A percentile compares a stretch with the other conserved stretches of the same genome.
phyloP scores from a whole-genome alignment of 2,888 invertebrate genomes.

The Dendrolimus houi region DNA sequence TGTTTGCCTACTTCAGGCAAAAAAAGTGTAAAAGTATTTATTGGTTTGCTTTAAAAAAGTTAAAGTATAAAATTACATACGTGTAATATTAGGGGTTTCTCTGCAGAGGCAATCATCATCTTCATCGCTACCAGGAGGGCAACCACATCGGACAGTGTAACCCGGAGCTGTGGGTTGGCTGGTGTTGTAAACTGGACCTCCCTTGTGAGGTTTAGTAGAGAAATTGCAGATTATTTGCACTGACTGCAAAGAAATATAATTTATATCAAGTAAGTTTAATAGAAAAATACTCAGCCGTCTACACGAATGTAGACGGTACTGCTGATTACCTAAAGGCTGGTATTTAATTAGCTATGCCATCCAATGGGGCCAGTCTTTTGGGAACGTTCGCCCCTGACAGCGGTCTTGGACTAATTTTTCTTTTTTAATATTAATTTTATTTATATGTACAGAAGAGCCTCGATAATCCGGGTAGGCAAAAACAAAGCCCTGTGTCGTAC shows the following conservation, averaged over 20 bases:
- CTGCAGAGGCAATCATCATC: constrained; percentile 46
- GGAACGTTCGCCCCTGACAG: too few species aligned
- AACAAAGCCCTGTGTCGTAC: too few species aligned
- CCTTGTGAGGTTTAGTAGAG: constrained; percentile 24
- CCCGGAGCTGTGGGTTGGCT: constrained; percentile 20
- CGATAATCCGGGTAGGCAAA: too few species aligned
- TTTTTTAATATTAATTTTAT: too few species aligned
- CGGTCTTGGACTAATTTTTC: too few species aligned
- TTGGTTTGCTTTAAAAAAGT: background rate
- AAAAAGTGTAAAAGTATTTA: background rate
- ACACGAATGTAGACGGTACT: too few species aligned
- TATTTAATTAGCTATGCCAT: too few species aligned
- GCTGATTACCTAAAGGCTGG: too few species aligned
- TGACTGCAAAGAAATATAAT: constrained; percentile 21
- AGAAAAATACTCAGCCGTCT: too few species aligned
- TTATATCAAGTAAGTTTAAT: too few species aligned
- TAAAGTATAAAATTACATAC: constrained; percentile 6
- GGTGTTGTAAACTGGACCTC: constrained; percentile 24
- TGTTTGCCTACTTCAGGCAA: background rate
- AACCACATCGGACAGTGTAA: constrained; percentile 37
- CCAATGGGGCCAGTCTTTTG: too few species aligned
- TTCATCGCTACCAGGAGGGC: constrained; percentile 38
- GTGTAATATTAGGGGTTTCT: background rate
- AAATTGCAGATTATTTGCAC: constrained; percentile 51
- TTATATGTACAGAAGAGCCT: too few species aligned